phyloP scores from a whole-genome alignment of 2,113 vertebrate species.

The Asarcornis scutulata region DNA sequence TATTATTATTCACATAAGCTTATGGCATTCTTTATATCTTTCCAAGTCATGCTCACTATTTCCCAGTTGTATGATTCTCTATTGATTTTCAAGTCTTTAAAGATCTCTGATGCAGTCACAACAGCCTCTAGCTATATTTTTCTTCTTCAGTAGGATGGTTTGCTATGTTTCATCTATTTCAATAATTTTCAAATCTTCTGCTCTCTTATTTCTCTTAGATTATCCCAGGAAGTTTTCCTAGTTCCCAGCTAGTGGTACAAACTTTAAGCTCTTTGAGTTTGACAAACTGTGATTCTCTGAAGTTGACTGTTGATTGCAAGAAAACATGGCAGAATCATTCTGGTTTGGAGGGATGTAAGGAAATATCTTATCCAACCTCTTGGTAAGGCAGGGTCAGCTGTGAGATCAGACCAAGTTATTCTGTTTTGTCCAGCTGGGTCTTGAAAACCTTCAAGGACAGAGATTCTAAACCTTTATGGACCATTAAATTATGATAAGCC shows the following conservation, averaged over 20 bases:
- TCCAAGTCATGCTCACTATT: background rate
- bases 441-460: background rate
- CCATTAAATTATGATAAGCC: background rate
- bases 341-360: fast-evolving
- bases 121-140: background rate
- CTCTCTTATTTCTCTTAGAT: background rate
- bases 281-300: background rate
- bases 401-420: background rate
- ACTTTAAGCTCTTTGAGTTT: background rate
- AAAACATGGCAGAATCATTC: background rate
- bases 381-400: background rate
- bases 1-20: background rate
- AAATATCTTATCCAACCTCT: background rate
- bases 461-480: background rate
- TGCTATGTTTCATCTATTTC: background rate
- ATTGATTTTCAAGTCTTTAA: background rate
- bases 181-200: background rate
- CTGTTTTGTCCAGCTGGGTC: background rate
- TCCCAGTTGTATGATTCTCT: background rate
- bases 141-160: background rate
- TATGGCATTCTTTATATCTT: background rate
- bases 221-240: background rate
- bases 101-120: background rate
- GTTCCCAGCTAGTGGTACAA: too few species aligned
- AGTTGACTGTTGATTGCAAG: background rate